These are phyloP conservation scores for Onychorhynchus coronatus DNA, from an alignment of 2,113 vertebrate species.

Conservation along the genomic window DNA sequence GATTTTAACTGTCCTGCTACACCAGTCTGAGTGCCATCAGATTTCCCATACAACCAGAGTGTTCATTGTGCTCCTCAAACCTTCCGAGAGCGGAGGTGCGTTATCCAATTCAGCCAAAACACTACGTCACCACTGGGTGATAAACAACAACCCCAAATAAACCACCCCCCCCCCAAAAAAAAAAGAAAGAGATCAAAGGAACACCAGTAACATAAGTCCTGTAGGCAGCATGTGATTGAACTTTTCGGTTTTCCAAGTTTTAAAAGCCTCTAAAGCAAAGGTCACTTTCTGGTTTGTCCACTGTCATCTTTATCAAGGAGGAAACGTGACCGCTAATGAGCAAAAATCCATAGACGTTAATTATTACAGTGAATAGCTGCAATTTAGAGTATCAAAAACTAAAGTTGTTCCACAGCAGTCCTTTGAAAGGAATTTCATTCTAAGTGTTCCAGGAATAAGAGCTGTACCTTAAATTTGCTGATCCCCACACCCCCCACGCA, in stretches of 20 bases:
- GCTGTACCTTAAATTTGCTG: constrained; percentile 62
- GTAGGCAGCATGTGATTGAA: constrained; percentile 74
- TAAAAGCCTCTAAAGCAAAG: constrained; percentile 70
- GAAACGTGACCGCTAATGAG: constrained; percentile 59
- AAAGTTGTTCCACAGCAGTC: constrained; percentile 67
- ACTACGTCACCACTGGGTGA: constrained; percentile 43
- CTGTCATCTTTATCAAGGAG: constrained; percentile 64
- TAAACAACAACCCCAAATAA: constrained; percentile 42
- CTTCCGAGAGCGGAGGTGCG: constrained; percentile 42
- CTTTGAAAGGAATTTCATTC: constrained; percentile 72
- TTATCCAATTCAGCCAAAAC: constrained; percentile 71
- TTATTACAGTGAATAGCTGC: constrained; percentile 54
- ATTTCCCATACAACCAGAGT: constrained; percentile 45
- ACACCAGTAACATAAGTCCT: constrained; percentile 66
- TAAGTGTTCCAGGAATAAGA: constrained; percentile 65
- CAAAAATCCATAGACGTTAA: constrained; percentile 51
- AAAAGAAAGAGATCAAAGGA: constrained; percentile 29
- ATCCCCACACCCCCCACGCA: background rate
- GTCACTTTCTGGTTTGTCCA: constrained; percentile 76
- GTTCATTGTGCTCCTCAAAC: constrained; percentile 61
- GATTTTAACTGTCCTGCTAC: constrained; percentile 46
- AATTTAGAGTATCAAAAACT: constrained; percentile 62
- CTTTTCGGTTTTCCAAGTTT: constrained; percentile 64
- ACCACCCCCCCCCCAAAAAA: too few species aligned
- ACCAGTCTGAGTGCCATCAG: constrained; percentile 54